Conservation (phyloP, 2,888 invertebrate species). For the Patella pellucida region DNA sequence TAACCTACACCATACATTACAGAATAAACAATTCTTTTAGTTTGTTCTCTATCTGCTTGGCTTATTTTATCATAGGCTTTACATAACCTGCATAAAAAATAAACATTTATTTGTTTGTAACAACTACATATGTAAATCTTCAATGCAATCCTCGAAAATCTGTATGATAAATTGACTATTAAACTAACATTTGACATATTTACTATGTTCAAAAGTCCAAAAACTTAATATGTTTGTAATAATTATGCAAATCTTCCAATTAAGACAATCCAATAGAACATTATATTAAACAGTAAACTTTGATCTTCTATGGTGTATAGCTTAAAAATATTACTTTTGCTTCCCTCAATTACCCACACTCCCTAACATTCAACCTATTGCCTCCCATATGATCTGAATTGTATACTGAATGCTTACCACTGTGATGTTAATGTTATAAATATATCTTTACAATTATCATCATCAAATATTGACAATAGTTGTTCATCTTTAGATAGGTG, state of each 20-base stretch:
- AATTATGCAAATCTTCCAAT: too few species aligned
- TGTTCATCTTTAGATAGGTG: conserved; percentile 60
- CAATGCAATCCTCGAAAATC: neutral
- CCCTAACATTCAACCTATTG: too few species aligned
- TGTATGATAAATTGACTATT: neutral
- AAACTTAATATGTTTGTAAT: too few species aligned
- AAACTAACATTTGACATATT: neutral
- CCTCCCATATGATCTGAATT: neutral
- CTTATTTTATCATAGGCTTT: conserved; percentile 48
- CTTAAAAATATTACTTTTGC: too few species aligned
- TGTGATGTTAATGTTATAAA: conserved; percentile 61
- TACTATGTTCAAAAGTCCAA: neutral
- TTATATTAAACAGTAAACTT: too few species aligned
- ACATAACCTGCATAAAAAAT: conserved; percentile 47
- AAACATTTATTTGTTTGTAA: neutral
- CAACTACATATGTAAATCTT: neutral
- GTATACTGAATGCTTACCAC: conserved; percentile 49
- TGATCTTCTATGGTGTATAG: too few species aligned
- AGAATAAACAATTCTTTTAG: conserved; percentile 67
- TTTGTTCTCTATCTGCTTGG: conserved; percentile 60
- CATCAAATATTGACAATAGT: conserved; percentile 52
- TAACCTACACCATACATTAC: conserved; percentile 68
- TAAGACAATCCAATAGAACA: too few species aligned
- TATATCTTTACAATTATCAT: conserved; percentile 49
- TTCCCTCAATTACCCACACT: too few species aligned